These are phyloP conservation scores for Plagodis dolabraria DNA, from an alignment of 2,888 invertebrate genomes.

Conservation along the genomic window DNA sequence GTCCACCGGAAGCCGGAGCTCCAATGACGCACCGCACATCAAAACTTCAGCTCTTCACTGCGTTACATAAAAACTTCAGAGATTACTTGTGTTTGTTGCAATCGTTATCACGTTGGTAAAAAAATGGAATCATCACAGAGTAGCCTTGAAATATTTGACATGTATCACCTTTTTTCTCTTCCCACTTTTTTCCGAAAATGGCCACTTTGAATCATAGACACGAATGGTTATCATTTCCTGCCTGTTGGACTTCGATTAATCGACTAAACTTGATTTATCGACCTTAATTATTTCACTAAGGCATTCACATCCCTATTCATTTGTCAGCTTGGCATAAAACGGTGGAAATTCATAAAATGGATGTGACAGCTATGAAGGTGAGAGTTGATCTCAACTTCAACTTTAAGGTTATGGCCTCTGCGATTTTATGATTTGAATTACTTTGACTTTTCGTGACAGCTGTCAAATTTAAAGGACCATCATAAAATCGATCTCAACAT, in stretches of 20 bases:
- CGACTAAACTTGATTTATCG: slow-evolving; percentile 36
- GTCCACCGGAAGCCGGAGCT: slow-evolving; percentile 38
- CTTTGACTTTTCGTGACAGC: no score
- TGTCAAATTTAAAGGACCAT: no score
- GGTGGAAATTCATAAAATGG: not conserved
- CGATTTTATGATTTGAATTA: no score
- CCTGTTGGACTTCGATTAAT: slow-evolving; percentile 25
- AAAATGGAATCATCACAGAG: slow-evolving; percentile 80
- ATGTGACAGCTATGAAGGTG: no score
- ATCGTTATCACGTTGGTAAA: slow-evolving; percentile 78
- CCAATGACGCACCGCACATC: slow-evolving; percentile 51
- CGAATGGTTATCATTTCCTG: slow-evolving; percentile 36
- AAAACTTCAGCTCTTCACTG: slow-evolving; percentile 39
- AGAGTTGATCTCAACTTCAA: no score
- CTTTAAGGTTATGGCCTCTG: no score
- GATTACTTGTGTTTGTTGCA: slow-evolving; percentile 66
- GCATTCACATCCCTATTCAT: not conserved
- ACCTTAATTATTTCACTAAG: not conserved
- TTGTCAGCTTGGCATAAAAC: no score
- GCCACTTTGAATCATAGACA: slow-evolving; percentile 59
- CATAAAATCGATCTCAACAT: no score
- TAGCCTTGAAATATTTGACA: slow-evolving; percentile 84
- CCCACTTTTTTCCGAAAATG: slow-evolving; percentile 65
- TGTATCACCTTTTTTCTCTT: slow-evolving; percentile 78
- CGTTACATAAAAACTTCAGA: slow-evolving; percentile 39